Conservation (phyloP, 2,888 invertebrate species). For the Hypena proboscidalis region DNA sequence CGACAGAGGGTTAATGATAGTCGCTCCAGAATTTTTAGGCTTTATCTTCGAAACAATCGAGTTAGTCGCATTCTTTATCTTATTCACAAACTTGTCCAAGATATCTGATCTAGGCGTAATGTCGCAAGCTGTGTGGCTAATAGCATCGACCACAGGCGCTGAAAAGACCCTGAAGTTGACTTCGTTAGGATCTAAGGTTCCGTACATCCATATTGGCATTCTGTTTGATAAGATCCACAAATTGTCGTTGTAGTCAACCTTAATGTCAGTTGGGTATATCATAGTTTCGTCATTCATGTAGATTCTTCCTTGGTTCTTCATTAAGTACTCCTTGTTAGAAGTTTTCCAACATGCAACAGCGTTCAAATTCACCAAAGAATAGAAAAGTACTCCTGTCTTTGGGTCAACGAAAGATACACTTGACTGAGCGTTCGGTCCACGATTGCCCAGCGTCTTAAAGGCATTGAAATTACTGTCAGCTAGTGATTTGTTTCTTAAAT, state of each 20-base stretch:
- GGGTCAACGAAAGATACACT: constrained; percentile 90
- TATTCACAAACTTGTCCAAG: constrained; percentile 80
- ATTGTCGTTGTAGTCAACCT: constrained; percentile 89
- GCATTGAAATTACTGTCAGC: constrained; percentile 86
- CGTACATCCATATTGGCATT: constrained; percentile 89
- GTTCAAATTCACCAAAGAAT: constrained; percentile 90
- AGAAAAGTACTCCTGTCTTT: constrained; percentile 89
- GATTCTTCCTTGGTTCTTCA: constrained; percentile 89
- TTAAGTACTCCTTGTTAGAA: constrained; percentile 87
- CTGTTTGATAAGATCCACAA: constrained; percentile 91
- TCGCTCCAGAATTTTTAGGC: constrained; percentile 50
- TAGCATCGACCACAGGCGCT: constrained; percentile 88
- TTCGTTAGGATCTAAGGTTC: constrained; percentile 85
- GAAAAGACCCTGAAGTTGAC: constrained; percentile 90
- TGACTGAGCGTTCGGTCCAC: constrained; percentile 90
- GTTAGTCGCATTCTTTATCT: constrained; percentile 76
- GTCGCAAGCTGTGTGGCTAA: constrained; percentile 90
- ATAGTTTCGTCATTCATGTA: constrained; percentile 89
- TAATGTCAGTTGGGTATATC: constrained; percentile 92
- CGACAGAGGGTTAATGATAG: constrained; percentile 48
- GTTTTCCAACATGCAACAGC: constrained; percentile 93
- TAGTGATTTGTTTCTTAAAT: constrained; percentile 86
- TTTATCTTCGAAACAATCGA: constrained; percentile 60
- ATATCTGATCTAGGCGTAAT: constrained; percentile 84
- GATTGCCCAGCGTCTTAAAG: constrained; percentile 88